These are phyloP conservation scores for Pangasius sanitwongsei DNA, from an alignment of 2,797 vertebrate genomes.

Conservation along the genomic window DNA sequence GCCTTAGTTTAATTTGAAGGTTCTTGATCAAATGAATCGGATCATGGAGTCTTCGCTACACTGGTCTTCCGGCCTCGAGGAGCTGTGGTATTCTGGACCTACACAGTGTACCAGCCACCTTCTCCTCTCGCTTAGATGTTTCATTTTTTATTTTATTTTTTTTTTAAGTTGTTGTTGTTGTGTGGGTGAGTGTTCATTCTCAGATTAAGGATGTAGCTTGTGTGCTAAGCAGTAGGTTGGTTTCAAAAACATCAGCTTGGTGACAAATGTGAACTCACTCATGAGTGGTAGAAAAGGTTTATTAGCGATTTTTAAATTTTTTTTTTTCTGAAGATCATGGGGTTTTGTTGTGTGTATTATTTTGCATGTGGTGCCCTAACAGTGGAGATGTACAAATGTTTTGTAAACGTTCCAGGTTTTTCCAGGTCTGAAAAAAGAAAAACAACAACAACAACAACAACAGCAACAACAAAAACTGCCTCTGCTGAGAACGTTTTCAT, in stretches of 20 bases:
- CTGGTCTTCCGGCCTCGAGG: slow-evolving; percentile 67
- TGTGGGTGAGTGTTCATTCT: not conserved
- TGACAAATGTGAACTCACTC: not conserved
- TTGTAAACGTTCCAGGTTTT: not conserved
- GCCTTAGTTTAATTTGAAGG: slow-evolving; percentile 76
- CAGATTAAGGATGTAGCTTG: not conserved
- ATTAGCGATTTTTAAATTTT: too few relatives aligned
- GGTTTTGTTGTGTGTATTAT: not conserved
- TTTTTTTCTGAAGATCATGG: not conserved
- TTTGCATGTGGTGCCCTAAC: not conserved
- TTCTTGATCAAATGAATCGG: slow-evolving; percentile 52
- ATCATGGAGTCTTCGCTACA: slow-evolving; percentile 58
- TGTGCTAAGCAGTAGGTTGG: not conserved
- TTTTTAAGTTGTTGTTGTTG: not conserved
- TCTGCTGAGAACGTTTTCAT: not conserved
- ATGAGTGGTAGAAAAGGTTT: not conserved
- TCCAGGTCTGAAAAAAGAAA: not conserved
- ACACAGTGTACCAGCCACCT: not conserved
- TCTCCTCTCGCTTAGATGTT: not conserved
- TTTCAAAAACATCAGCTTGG: not conserved
- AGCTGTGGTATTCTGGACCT: not conserved
- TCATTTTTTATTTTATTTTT: not conserved
- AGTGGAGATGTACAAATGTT: not conserved
- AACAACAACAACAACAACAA: not conserved
- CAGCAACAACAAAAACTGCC: not conserved